A percentile compares a stretch with the other conserved stretches of the same genome.
These are phyloP conservation scores for Cephus cinctus DNA, from an alignment of 1,140 invertebrate species.

Conservation along the genomic window DNA sequence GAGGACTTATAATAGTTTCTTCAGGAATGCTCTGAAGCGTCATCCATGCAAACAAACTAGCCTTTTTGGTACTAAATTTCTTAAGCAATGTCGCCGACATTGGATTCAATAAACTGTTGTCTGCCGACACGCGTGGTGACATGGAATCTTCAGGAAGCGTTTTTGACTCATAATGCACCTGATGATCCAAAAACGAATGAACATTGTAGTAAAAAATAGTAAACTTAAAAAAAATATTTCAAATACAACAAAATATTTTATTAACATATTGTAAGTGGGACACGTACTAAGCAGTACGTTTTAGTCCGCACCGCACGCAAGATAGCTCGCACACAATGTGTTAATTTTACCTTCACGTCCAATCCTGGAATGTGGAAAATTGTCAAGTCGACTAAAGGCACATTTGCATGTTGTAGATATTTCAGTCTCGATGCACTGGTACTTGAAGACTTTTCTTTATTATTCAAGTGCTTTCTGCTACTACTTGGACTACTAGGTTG, in stretches of 20 bases:
- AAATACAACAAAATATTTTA: no score
- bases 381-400: conserved; percentile 75
- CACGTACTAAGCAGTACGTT: no score
- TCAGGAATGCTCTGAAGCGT: conserved; percentile 94
- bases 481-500: conserved; percentile 58
- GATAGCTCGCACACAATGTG: no score
- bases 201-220: not conserved
- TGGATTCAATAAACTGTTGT: conserved; percentile 36
- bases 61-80: conserved; percentile 80
- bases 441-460: conserved; percentile 51
- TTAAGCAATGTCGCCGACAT: conserved; percentile 39
- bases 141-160: conserved; percentile 66
- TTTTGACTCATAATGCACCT: conserved; percentile 86
- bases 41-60: conserved; percentile 92
- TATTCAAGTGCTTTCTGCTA: conserved; percentile 51
- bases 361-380: conserved; percentile 94
- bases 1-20: conserved; percentile 92
- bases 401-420: conserved; percentile 49
- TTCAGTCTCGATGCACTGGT: conserved; percentile 54
- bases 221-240: conserved; percentile 2
- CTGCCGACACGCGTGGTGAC: conserved; percentile 38
- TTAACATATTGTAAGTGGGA: no score
- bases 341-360: conserved; percentile 77
- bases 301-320: no score
- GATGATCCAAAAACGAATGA: conserved; percentile 12